phyloP scores from a whole-genome alignment of 2,113 vertebrate species.

The Calcarius ornatus region DNA sequence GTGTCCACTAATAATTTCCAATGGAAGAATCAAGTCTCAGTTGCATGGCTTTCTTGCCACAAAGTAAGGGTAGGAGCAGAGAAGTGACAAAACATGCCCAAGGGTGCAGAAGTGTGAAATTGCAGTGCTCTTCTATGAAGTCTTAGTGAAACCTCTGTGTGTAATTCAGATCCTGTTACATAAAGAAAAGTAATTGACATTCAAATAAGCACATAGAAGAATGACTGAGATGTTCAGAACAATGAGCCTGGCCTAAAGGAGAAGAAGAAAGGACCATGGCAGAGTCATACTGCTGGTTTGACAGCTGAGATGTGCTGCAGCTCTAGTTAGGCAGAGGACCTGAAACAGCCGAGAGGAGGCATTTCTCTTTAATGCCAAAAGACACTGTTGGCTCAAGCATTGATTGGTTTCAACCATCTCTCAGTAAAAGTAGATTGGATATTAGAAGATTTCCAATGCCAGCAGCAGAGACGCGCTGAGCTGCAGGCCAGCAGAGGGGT shows the following conservation, averaged over 20 bases:
- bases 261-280: not conserved
- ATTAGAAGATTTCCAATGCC: not conserved
- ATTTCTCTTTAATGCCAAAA: not conserved
- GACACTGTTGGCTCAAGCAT: not conserved
- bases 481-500: not conserved
- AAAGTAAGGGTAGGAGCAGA: not conserved
- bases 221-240: not conserved
- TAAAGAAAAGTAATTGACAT: not conserved
- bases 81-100: not conserved
- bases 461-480: not conserved
- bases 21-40: not conserved
- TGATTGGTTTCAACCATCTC: not conserved
- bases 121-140: not conserved
- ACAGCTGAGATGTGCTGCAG: not conserved
- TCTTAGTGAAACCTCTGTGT: not conserved
- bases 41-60: rapidly evolving
- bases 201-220: not conserved
- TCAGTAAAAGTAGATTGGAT: not conserved
- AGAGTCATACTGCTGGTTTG: not conserved
- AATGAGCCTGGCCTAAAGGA: not conserved
- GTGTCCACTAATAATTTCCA: conserved; percentile 35
- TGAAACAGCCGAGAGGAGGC: not conserved
- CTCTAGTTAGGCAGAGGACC: not conserved
- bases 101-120: not conserved
- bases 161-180: not conserved